Conservation (phyloP, 2,113 vertebrate genomes). For the Phainopepla nitens region DNA sequence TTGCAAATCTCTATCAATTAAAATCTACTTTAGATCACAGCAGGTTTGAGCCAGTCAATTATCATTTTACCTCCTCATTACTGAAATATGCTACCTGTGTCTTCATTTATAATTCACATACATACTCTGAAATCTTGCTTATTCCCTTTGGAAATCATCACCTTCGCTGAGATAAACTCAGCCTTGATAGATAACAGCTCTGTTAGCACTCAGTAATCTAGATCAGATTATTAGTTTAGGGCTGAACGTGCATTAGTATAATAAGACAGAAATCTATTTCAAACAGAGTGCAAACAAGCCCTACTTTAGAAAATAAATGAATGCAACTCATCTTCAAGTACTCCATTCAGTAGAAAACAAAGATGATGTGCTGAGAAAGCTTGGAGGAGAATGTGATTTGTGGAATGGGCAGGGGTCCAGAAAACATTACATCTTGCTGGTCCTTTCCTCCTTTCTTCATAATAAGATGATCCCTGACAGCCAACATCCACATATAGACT, state of each 20-base stretch:
- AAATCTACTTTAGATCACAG: conserved; percentile 11
- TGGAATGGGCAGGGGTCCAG: conserved; percentile 33
- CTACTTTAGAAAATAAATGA: conserved; percentile 33
- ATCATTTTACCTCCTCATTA: conserved; percentile 27
- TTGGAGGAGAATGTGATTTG: conserved; percentile 23
- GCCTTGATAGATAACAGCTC: not conserved
- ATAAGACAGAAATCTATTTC: conserved; percentile 37
- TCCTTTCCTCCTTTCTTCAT: not conserved
- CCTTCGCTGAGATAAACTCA: not conserved
- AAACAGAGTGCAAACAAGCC: conserved; percentile 16
- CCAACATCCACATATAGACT: not conserved
- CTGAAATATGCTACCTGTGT: not conserved
- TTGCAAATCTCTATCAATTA: conserved; percentile 28
- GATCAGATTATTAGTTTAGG: conserved; percentile 52
- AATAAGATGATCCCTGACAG: not conserved
- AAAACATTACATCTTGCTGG: not conserved
- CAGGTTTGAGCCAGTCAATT: not conserved
- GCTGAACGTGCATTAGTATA: conserved; percentile 1
- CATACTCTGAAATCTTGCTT: not conserved
- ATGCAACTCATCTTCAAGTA: not conserved
- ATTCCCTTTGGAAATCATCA: not conserved
- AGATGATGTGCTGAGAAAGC: not conserved
- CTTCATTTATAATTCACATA: conserved; percentile 20
- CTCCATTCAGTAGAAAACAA: not conserved
- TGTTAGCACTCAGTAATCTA: conserved; percentile 9